Conservation (phyloP, 2,888 invertebrate species). For the Trichacis sp. region DNA sequence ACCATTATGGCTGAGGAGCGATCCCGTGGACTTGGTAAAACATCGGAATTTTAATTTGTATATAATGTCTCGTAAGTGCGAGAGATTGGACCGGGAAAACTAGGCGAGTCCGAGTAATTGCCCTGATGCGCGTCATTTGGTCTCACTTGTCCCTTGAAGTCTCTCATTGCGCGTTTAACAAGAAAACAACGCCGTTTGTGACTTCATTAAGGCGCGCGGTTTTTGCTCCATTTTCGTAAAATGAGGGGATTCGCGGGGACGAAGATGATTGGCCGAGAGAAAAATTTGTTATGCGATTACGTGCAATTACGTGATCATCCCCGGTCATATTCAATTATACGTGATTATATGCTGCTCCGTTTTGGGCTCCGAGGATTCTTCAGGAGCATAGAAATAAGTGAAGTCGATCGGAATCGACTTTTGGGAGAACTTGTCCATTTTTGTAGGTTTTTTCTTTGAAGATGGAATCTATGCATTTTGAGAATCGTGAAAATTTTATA, state of each 20-base stretch:
- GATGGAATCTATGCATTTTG: too few relatives aligned
- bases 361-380: not conserved
- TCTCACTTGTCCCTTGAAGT: conserved; percentile 20
- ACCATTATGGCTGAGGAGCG: conserved; percentile 54
- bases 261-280: not conserved
- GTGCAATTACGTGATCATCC: not conserved
- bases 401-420: not conserved
- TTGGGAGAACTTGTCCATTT: not conserved
- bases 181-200: conserved; percentile 5
- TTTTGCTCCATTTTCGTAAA: conserved; percentile 2
- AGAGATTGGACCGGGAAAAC: conserved; percentile 39
- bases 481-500: too few relatives aligned
- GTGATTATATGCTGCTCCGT: conserved; percentile 1
- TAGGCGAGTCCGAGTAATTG: conserved; percentile 44
- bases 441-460: not conserved
- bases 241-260: not conserved
- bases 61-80: conserved; percentile 43
- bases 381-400: not conserved
- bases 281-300: not conserved
- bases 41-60: conserved; percentile 51
- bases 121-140: conserved; percentile 30
- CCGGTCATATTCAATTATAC: conserved; percentile 1
- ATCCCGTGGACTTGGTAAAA: conserved; percentile 39
- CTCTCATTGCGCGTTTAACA: conserved; percentile 10
- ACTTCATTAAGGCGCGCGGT: conserved; percentile 9